Percentiles rank a stretch among this genome's conserved stretches.
phyloP scores from a whole-genome alignment of 2,888 invertebrate species.

The Rhogogaster chlorosoma region DNA sequence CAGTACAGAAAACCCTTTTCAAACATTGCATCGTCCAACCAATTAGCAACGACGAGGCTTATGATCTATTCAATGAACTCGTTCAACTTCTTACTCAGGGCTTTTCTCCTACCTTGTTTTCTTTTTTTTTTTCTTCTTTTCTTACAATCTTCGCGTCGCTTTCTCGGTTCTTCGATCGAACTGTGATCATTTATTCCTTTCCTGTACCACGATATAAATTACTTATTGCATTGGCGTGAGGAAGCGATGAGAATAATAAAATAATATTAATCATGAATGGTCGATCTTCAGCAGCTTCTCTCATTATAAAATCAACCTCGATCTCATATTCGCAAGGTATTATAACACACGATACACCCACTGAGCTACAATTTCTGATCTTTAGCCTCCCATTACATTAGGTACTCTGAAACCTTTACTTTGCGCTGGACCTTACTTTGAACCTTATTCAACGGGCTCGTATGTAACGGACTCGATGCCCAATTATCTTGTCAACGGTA shows the following conservation, averaged over 20 bases:
- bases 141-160: background rate
- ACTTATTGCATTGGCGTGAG: background rate
- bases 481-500: conserved; percentile 46
- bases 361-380: background rate
- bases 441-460: background rate
- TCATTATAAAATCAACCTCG: background rate
- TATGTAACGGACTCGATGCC: conserved; percentile 34
- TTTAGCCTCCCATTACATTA: background rate
- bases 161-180: background rate
- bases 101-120: background rate
- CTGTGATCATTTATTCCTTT: background rate
- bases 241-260: background rate
- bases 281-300: background rate
- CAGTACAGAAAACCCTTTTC: background rate
- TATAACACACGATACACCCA: background rate
- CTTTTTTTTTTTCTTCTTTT: background rate
- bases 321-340: background rate
- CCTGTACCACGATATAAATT: background rate
- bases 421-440: background rate
- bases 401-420: conserved; percentile 1
- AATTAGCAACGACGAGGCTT: conserved; percentile 25
- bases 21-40: background rate
- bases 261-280: background rate
- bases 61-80: conserved; percentile 12
- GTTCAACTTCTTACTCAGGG: background rate